Percentiles rank a stretch among this genome's conserved stretches.
Evolutionary conservation across 2,113 vertebrate genomes (phyloP).

Genomic region (Percina caprodes): DNA sequence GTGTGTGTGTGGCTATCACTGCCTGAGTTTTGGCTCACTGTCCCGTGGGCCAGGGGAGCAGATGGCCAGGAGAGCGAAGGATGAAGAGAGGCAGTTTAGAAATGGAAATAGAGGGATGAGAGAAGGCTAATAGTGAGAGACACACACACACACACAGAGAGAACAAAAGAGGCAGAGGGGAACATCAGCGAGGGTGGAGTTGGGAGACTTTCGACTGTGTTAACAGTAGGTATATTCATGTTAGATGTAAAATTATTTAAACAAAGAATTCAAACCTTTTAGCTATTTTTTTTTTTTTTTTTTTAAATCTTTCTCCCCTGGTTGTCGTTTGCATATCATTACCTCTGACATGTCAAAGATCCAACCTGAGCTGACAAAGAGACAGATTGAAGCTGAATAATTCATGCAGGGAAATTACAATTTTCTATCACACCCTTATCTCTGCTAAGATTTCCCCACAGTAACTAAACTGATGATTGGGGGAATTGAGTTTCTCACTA

Average conservation of each 20-base stretch:
- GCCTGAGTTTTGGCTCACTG: slow-evolving; percentile 75
- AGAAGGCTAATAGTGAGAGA: slow-evolving; percentile 73
- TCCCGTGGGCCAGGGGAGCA: slow-evolving; percentile 86
- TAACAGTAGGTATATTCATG: slow-evolving; percentile 49
- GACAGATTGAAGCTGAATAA: slow-evolving; percentile 74
- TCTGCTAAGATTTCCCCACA: slow-evolving; percentile 57
- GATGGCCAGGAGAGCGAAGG: slow-evolving; percentile 81
- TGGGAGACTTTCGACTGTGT: slow-evolving; percentile 45
- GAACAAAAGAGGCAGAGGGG: slow-evolving; percentile 74
- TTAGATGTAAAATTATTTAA: slow-evolving; percentile 31
- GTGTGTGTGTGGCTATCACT: slow-evolving; percentile 53
- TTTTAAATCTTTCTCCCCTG: slow-evolving; percentile 4
- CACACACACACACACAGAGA: slow-evolving; percentile 54
- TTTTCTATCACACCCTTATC: slow-evolving; percentile 56
- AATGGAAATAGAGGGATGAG: slow-evolving; percentile 82
- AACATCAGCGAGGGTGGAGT: slow-evolving; percentile 60
- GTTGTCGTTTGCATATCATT: slow-evolving; percentile 75
- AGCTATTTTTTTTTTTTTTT: background rate
- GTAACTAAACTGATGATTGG: slow-evolving; percentile 27
- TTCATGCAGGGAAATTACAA: slow-evolving; percentile 71
- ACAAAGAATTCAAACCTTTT: slow-evolving; percentile 45
- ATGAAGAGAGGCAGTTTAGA: slow-evolving; percentile 82
- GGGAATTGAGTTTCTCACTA: slow-evolving; percentile 23
- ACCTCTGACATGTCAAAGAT: slow-evolving; percentile 71
- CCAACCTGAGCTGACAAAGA: slow-evolving; percentile 72